Evolutionary conservation across 2,888 invertebrate genomes (phyloP).

Genomic region (Bembecia ichneumoniformis): DNA sequence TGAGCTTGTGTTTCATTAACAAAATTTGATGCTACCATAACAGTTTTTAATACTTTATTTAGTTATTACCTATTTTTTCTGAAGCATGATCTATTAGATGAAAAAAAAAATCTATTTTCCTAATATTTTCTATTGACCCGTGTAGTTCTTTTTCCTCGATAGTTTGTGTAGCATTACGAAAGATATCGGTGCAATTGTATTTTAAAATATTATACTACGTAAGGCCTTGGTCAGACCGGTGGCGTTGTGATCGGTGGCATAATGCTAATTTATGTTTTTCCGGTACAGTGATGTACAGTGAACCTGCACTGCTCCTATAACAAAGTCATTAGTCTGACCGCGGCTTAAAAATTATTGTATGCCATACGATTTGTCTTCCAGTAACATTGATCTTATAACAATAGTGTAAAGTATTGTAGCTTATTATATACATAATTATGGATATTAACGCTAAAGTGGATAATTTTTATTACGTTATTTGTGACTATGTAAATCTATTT

Average conservation of each 20-base stretch:
- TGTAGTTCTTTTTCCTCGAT: slow-evolving; percentile 53
- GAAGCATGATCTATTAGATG: slow-evolving; percentile 51
- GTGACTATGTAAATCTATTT: not conserved
- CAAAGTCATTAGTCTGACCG: no score
- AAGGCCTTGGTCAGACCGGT: no score
- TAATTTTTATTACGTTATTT: not conserved
- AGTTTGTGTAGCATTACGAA: slow-evolving; percentile 58
- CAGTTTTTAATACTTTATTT: not conserved
- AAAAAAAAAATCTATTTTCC: slow-evolving; percentile 60
- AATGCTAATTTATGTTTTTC: no score
- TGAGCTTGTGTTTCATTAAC: no score
- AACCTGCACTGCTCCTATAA: no score
- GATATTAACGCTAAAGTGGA: slow-evolving; percentile 14
- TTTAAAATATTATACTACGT: slow-evolving; percentile 45
- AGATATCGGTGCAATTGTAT: slow-evolving; percentile 64
- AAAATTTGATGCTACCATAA: no score
- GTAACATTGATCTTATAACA: slow-evolving; percentile 69
- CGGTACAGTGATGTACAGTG: no score
- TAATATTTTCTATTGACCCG: slow-evolving; percentile 61
- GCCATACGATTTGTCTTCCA: slow-evolving; percentile 75
- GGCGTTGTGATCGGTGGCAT: no score
- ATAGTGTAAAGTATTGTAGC: slow-evolving; percentile 69
- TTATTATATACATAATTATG: slow-evolving; percentile 60
- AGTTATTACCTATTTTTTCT: slow-evolving; percentile 31
- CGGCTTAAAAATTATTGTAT: slow-evolving; percentile 50